Conservation (phyloP, 2,888 invertebrate genomes). For the Teleiodes luculella region DNA sequence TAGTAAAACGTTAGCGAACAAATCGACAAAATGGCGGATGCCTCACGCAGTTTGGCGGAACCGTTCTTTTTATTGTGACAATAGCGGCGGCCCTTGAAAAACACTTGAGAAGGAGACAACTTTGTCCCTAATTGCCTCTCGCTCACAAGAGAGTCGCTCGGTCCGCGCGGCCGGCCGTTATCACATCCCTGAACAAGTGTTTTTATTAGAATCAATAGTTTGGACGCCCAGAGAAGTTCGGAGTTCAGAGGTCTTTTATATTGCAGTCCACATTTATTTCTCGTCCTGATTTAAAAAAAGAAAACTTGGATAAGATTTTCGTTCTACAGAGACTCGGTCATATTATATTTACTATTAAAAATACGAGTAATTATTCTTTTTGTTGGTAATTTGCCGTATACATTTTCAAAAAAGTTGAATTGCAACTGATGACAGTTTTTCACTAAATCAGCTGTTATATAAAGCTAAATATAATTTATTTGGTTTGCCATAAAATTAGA, state of each 20-base stretch:
- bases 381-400: no score
- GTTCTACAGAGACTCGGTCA: no score
- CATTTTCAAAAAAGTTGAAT: no score
- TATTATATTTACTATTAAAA: no score
- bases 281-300: neutral
- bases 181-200: neutral
- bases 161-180: neutral
- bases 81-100: slow-evolving; percentile 2
- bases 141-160: neutral
- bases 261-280: neutral
- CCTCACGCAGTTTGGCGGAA: neutral
- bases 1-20: neutral
- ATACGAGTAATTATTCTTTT: no score
- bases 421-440: no score
- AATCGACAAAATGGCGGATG: neutral
- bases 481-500: no score
- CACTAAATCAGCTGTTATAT: no score
- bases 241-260: no score
- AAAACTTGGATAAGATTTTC: no score
- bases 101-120: slow-evolving; percentile 3
- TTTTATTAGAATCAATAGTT: neutral
- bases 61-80: neutral
- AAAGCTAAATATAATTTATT: no score
- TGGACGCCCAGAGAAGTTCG: no score
- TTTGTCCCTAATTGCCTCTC: slow-evolving; percentile 11